These are phyloP conservation scores for Mastomys natalensis DNA, from an alignment of 2,113 vertebrate genomes.

Conservation along the genomic window DNA sequence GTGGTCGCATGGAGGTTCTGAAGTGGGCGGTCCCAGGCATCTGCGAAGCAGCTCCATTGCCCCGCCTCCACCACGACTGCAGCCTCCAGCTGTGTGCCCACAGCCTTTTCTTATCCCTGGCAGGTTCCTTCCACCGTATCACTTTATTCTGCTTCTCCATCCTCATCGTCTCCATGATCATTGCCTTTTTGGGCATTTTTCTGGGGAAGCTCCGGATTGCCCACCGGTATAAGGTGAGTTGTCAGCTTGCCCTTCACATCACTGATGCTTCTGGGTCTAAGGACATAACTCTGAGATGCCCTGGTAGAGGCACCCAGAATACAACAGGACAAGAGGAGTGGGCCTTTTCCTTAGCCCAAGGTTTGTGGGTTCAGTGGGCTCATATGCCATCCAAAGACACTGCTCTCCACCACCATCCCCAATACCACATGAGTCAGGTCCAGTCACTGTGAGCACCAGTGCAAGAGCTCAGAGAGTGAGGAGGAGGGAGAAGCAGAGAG, in stretches of 20 bases:
- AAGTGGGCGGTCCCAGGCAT: background rate
- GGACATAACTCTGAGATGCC: background rate
- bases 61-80: too few relatives aligned
- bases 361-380: background rate
- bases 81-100: background rate
- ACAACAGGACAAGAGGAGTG: too few relatives aligned
- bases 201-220: constrained; percentile 91
- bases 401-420: background rate
- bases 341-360: background rate
- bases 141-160: constrained; percentile 93
- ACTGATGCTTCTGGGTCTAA: fast-evolving
- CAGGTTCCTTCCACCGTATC: constrained; percentile 92
- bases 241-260: background rate
- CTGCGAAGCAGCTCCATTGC: background rate
- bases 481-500: background rate
- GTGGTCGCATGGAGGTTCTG: background rate
- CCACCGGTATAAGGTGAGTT: constrained; percentile 92
- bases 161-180: constrained; percentile 89
- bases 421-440: background rate
- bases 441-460: background rate
- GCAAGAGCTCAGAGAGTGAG: background rate
- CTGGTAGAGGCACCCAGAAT: background rate
- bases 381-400: background rate
- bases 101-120: constrained; percentile 33
- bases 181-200: constrained; percentile 91